A percentile compares a stretch with the other conserved stretches of the same genome.
Evolutionary conservation across 2,888 invertebrate species (phyloP).

Genomic region (Oasisia sp.): DNA sequence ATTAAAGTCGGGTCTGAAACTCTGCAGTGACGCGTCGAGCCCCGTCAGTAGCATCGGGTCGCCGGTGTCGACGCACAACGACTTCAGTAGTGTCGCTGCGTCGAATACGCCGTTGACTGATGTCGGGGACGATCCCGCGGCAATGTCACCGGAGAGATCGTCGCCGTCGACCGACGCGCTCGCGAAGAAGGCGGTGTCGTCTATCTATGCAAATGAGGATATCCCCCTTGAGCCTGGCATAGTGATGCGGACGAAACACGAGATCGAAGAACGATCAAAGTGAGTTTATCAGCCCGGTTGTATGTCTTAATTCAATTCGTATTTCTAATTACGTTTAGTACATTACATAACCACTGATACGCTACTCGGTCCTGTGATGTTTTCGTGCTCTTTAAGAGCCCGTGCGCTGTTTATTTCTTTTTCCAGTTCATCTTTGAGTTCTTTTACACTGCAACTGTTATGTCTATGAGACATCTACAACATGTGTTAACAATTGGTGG

Average conservation of each 20-base stretch:
- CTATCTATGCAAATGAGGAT: conserved; percentile 66
- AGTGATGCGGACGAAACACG: conserved; percentile 72
- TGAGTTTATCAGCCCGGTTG: conserved; percentile 29
- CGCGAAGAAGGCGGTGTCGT: not conserved
- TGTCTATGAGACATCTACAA: no score
- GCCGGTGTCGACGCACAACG: not conserved
- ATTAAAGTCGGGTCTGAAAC: conserved; percentile 23
- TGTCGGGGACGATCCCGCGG: not conserved
- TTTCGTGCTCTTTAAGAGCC: no score
- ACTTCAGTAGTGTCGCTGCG: not conserved
- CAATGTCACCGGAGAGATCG: not conserved
- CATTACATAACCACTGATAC: no score
- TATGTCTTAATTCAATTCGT: no score
- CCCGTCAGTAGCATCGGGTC: not conserved
- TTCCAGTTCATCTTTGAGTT: no score
- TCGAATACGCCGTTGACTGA: not conserved
- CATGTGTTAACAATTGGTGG: no score
- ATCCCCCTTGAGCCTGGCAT: conserved; percentile 77
- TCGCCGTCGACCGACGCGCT: not conserved
- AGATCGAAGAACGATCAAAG: conserved; percentile 72
- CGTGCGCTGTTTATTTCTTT: no score
- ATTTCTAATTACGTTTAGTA: no score
- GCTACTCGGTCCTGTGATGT: no score
- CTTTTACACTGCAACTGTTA: no score
- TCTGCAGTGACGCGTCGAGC: not conserved